phyloP scores from a whole-genome alignment of 2,113 vertebrate species.

The Amia ocellicauda region DNA sequence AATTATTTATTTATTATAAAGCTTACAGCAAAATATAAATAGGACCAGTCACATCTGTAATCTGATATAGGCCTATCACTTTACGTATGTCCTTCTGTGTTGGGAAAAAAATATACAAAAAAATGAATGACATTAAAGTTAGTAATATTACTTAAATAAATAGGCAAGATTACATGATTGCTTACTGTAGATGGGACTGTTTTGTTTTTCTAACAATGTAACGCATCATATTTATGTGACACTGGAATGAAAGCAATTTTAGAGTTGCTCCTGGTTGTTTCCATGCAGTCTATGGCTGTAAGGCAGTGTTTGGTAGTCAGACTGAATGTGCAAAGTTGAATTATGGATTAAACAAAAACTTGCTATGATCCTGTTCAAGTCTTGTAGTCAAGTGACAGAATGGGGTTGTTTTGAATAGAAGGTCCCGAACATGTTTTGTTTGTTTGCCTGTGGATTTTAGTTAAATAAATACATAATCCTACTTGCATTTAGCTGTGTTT shows the following conservation, averaged over 20 bases:
- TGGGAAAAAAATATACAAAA: neutral
- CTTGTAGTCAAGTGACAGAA: slow-evolving; percentile 36
- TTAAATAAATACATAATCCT: too few species aligned
- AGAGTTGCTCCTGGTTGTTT: slow-evolving; percentile 17
- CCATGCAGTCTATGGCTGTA: slow-evolving; percentile 2
- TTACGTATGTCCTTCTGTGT: too few species aligned
- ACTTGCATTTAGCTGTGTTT: too few species aligned
- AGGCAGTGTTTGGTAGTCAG: neutral
- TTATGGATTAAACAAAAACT: slow-evolving; percentile 19
- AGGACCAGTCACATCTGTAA: neutral
- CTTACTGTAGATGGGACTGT: too few species aligned
- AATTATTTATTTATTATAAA: slow-evolving; percentile 38
- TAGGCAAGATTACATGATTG: neutral
- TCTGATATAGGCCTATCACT: too few species aligned
- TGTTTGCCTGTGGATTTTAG: too few species aligned
- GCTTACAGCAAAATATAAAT: neutral
- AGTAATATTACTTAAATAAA: neutral
- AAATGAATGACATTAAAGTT: too few species aligned
- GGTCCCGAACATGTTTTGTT: too few species aligned
- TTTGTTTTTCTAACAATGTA: neutral
- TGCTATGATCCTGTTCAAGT: slow-evolving; percentile 24
- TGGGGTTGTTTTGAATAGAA: slow-evolving; percentile 31
- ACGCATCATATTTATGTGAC: slow-evolving; percentile 8
- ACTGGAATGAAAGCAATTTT: slow-evolving; percentile 15
- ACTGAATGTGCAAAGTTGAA: slow-evolving; percentile 14